phyloP scores from a whole-genome alignment of 2,888 invertebrate species.

The Eupithecia inturbata region DNA sequence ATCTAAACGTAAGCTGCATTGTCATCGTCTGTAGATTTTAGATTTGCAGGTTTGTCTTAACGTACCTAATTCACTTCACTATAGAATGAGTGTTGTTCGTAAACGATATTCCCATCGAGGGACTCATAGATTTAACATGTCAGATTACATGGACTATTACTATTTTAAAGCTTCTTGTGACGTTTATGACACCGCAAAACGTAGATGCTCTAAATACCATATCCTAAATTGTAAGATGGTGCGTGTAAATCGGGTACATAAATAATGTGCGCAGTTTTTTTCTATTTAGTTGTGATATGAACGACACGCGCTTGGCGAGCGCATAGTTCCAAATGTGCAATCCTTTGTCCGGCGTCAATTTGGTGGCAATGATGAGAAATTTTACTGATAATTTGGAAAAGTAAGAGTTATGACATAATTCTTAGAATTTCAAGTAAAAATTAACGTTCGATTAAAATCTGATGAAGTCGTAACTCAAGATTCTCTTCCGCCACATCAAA shows the following conservation, averaged over 20 bases:
- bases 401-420: neutral
- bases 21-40: neutral
- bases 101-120: neutral
- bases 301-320: constrained; percentile 58
- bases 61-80: constrained; percentile 3
- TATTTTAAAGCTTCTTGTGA: neutral
- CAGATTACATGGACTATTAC: neutral
- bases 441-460: neutral
- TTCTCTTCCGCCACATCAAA: constrained; percentile 13
- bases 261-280: constrained; percentile 68
- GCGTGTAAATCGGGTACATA: constrained; percentile 63
- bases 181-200: constrained; percentile 41
- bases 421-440: neutral
- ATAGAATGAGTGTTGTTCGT: constrained; percentile 5
- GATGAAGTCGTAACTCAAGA: neutral
- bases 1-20: constrained; percentile 16
- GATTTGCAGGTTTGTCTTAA: neutral
- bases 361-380: neutral
- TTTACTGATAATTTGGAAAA: neutral
- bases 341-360: constrained; percentile 43
- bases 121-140: neutral
- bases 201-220: constrained; percentile 73
- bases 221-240: constrained; percentile 75
- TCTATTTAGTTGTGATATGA: constrained; percentile 80
- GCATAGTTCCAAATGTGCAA: constrained; percentile 73